phyloP scores from a whole-genome alignment of 1,140 invertebrate genomes.

The Bombus soroeensis region DNA sequence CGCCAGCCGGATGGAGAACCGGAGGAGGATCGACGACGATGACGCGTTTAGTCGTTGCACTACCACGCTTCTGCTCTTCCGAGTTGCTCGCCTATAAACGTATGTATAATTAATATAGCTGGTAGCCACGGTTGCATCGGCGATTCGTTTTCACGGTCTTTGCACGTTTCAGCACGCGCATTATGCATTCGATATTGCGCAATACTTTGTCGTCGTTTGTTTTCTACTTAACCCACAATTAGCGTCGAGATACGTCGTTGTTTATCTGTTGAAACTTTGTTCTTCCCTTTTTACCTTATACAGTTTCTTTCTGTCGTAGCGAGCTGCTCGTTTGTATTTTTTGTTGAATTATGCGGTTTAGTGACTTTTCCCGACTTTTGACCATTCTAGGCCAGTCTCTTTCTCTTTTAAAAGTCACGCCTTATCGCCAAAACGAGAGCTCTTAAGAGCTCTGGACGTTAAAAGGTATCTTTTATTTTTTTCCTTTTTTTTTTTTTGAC shows the following conservation, averaged over 20 bases:
- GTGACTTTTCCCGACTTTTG: too few relatives aligned
- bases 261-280: neutral
- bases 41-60: neutral
- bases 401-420: too few relatives aligned
- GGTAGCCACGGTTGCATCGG: neutral
- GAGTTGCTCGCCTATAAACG: neutral
- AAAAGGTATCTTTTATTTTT: too few relatives aligned
- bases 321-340: too few relatives aligned
- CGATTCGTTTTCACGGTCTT: constrained; percentile 47
- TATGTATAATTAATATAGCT: constrained; percentile 42
- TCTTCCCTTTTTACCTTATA: neutral
- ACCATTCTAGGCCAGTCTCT: too few relatives aligned
- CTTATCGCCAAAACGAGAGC: too few relatives aligned
- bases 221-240: neutral
- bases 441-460: too few relatives aligned
- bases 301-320: too few relatives aligned
- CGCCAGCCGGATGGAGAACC: constrained; percentile 14
- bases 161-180: neutral
- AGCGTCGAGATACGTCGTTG: neutral
- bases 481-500: neutral
- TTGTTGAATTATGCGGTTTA: too few relatives aligned
- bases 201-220: constrained; percentile 14
- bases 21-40: neutral
- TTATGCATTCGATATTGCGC: constrained; percentile 32
- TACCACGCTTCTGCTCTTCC: constrained; percentile 26